Conservation (phyloP, 2,797 vertebrate genomes). For the Euthynnus affinis region DNA sequence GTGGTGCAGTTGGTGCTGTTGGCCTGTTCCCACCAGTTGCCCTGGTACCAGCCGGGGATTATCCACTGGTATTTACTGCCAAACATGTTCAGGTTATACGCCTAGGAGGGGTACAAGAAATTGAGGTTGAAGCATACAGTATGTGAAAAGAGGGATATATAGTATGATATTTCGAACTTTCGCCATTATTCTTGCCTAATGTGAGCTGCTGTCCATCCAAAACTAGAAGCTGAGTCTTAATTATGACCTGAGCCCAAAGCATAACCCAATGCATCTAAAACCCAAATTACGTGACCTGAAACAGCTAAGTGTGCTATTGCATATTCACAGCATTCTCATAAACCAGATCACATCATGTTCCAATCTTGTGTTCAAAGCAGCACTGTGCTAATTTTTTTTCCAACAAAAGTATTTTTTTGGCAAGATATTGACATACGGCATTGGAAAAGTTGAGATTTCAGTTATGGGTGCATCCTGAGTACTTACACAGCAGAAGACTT, state of each 20-base stretch:
- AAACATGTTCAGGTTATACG: slow-evolving; percentile 96
- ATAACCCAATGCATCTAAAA: slow-evolving; percentile 4
- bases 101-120: slow-evolving; percentile 79
- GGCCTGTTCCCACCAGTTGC: slow-evolving; percentile 97
- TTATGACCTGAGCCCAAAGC: not conserved
- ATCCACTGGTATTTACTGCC: slow-evolving; percentile 99
- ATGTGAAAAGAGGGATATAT: not conserved
- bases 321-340: not conserved
- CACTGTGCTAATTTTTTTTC: not conserved
- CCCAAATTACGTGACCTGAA: not conserved
- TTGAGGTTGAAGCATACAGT: not conserved
- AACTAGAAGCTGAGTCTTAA: not conserved
- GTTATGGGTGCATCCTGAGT: not conserved
- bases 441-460: not conserved
- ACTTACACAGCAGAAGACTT: slow-evolving; percentile 99
- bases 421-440: not conserved
- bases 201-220: slow-evolving; percentile 2
- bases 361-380: not conserved
- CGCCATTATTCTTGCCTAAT: not conserved
- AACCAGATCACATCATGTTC: slow-evolving; percentile 1
- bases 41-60: slow-evolving; percentile 99
- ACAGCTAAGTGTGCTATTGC: not conserved
- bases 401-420: not conserved
- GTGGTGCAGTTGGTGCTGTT: slow-evolving; percentile 95
- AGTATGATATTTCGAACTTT: not conserved